Percentiles rank a stretch among this genome's conserved stretches.
phyloP scores from a whole-genome alignment of 2,888 invertebrate genomes.

The Tenodera sinensis region DNA sequence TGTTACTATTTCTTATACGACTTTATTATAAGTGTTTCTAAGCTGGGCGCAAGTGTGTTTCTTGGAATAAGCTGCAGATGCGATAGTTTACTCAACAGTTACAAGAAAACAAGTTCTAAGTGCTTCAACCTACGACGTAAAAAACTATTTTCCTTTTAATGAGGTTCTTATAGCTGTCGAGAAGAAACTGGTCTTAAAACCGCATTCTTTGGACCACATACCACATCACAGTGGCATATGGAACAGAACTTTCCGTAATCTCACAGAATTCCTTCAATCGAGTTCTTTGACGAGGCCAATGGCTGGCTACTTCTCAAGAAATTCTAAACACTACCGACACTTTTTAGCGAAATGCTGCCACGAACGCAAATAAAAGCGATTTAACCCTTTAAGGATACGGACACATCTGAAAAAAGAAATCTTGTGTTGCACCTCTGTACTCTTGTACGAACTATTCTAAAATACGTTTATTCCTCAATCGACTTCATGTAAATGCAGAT shows the following conservation, averaged over 20 bases:
- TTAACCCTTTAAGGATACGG: too few relatives aligned
- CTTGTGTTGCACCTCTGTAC: too few relatives aligned
- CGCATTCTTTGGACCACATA: not conserved
- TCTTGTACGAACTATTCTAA: too few relatives aligned
- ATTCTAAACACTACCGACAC: too few relatives aligned
- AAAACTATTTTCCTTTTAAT: not conserved
- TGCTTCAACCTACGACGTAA: not conserved
- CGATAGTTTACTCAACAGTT: not conserved
- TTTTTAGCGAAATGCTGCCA: too few relatives aligned
- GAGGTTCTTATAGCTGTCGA: not conserved
- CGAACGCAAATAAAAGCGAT: too few relatives aligned
- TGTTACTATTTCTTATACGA: not conserved
- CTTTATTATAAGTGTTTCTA: not conserved
- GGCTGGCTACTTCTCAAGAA: too few relatives aligned
- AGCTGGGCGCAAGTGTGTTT: not conserved
- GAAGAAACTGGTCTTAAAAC: not conserved
- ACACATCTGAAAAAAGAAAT: too few relatives aligned
- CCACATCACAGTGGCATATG: not conserved
- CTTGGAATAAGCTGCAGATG: not conserved
- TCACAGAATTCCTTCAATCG: too few relatives aligned
- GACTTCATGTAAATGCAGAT: too few relatives aligned
- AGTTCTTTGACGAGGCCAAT: too few relatives aligned
- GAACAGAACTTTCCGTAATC: not conserved
- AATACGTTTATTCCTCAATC: too few relatives aligned
- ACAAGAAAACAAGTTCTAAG: not conserved